Conservation (phyloP, 1,140 invertebrate genomes). For the Drosophila ogumai region DNA sequence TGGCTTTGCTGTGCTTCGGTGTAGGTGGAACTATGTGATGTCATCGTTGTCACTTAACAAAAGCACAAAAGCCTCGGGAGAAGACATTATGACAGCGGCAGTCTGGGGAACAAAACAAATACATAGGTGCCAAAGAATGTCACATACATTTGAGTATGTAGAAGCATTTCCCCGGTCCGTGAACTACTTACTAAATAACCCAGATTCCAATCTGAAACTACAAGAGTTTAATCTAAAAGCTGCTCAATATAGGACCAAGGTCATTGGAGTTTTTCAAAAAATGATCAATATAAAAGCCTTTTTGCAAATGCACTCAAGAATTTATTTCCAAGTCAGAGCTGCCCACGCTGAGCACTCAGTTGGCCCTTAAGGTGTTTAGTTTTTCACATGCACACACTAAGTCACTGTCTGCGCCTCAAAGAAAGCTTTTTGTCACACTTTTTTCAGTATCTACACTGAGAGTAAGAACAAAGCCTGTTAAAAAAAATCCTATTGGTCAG, state of each 20-base stretch:
- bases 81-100: slow-evolving; percentile 33
- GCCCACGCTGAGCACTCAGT: neutral
- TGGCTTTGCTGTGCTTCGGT: slow-evolving; percentile 29
- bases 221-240: neutral
- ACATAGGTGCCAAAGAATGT: slow-evolving; percentile 6
- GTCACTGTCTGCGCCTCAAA: neutral
- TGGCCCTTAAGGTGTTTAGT: neutral
- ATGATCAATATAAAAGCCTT: neutral
- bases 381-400: neutral
- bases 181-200: slow-evolving; percentile 9
- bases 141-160: neutral
- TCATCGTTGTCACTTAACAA: slow-evolving; percentile 69
- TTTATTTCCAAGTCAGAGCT: neutral
- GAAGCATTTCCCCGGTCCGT: slow-evolving; percentile 1
- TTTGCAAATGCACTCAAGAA: neutral
- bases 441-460: neutral
- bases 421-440: neutral
- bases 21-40: slow-evolving; percentile 71
- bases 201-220: neutral
- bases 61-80: slow-evolving; percentile 31
- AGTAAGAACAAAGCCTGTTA: neutral
- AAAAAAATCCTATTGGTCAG: too few species aligned
- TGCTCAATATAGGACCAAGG: neutral
- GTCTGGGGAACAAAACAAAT: slow-evolving; percentile 18
- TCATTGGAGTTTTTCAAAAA: too few species aligned